Conservation (phyloP, 2,888 invertebrate genomes). For the Galerucella calmariensis region DNA sequence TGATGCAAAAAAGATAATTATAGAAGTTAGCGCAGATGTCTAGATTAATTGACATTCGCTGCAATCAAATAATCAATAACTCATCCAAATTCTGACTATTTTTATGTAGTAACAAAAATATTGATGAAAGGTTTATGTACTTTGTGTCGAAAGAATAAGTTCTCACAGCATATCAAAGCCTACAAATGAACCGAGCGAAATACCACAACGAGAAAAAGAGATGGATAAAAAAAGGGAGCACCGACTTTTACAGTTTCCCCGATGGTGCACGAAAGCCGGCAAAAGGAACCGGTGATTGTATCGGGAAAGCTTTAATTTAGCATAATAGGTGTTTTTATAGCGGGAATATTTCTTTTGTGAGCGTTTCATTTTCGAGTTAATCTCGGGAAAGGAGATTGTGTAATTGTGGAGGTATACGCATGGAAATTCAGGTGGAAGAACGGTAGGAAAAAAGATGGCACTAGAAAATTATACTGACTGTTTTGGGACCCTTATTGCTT, state of each 20-base stretch:
- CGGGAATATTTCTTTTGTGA: conserved; percentile 45
- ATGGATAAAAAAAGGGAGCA: conserved; percentile 15
- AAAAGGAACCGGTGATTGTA: conserved; percentile 38
- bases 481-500: conserved; percentile 25
- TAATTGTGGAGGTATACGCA: conserved; percentile 46
- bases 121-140: background rate
- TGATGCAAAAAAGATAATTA: no score
- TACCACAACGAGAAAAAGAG: conserved; percentile 12
- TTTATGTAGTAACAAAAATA: background rate
- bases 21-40: no score
- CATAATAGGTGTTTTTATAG: conserved; percentile 50
- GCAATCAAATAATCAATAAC: background rate
- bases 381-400: conserved; percentile 46
- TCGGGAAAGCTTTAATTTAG: conserved; percentile 48
- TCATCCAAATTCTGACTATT: background rate
- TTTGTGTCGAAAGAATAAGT: background rate
- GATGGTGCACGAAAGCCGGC: conserved; percentile 22
- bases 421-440: conserved; percentile 34
- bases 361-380: conserved; percentile 49
- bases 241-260: conserved; percentile 20
- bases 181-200: conserved; percentile 27
- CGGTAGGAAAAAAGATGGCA: conserved; percentile 4
- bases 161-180: conserved; percentile 15
- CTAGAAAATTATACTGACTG: conserved; percentile 7
- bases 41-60: background rate